Base-by-base conservation (phyloP, 2,113 vertebrate species). In the Cathartes aura region DNA sequence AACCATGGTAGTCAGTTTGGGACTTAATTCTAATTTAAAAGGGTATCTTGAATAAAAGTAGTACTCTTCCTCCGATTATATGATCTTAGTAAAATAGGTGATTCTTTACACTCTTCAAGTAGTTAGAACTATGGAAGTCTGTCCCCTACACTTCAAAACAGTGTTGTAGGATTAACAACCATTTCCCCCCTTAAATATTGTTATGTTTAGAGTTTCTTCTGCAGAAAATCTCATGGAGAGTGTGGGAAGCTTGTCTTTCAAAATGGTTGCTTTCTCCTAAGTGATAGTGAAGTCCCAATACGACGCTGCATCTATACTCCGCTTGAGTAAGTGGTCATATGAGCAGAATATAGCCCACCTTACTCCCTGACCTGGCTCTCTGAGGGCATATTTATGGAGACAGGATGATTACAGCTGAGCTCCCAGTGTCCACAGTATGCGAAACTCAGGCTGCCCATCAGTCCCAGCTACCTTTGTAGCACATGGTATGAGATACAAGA, bases 271-370 rank as follows among this genome's bases (percentile, higher is more conserved):
- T 55, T 74, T 91, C 63, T 52, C 17, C 47, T 75, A 40, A 21
- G 26, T 27, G 34, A 40, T 64, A 78, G 17, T 14, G 48, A 59
- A 11, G 55, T 81, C 32, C 32, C 2, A 2, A 3, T 42, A 32
- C 0, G 0, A 55, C 4, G 5, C 27, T 67, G n/a, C 19, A 30
- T 15, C 68, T 72, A 9, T n/a, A 52, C 22, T 26, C 13, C 62
- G 24, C 50, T 68, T 43, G 48, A 80, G 19, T 27, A 59, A 66
- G 21, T 56, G 60, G 15, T 15, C 15, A 30, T 42, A 63, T 3
- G 6, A 73, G n/a, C 34, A 84, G 15, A 58, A 20, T 24, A 34
- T 1, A 89, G 67, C 8, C 32, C 29, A 53, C 13, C 21, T 32
- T 17, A n/a, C 12, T 70, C 42, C 40, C 40, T 58, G 24, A 23